Percentiles rank a stretch among this genome's conserved stretches.
These are phyloP conservation scores for Lordiphosa clarofinis DNA, from an alignment of 1,140 invertebrate species.

Conservation along the genomic window DNA sequence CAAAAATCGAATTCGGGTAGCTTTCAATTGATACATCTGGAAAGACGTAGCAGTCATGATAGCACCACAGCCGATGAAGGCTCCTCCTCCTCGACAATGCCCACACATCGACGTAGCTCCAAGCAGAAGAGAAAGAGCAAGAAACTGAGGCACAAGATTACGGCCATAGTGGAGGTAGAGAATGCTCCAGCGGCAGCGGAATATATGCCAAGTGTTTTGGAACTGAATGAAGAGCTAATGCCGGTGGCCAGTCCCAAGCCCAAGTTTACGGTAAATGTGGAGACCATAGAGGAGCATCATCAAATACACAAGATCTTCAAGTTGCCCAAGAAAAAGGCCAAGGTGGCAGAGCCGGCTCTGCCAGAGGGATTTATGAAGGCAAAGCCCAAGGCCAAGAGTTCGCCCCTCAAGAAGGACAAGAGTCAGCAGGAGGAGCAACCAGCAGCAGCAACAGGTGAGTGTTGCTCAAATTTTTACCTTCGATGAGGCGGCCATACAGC, in stretches of 20 bases:
- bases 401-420: constrained; percentile 45
- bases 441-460: constrained; percentile 27
- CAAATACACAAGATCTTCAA: constrained; percentile 72
- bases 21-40: constrained; percentile 67
- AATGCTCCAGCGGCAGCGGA: constrained; percentile 31
- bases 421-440: constrained; percentile 1
- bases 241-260: constrained; percentile 43
- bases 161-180: constrained; percentile 64
- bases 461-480: constrained; percentile 68
- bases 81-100: constrained; percentile 1
- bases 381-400: constrained; percentile 53
- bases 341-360: constrained; percentile 16
- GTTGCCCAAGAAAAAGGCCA: constrained; percentile 66
- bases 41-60: constrained; percentile 63
- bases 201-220: constrained; percentile 52
- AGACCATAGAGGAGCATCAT: constrained; percentile 70
- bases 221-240: constrained; percentile 40
- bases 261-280: constrained; percentile 67
- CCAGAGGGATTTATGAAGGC: constrained; percentile 69
- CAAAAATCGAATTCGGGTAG: constrained; percentile 69
- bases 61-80: constrained; percentile 52
- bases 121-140: constrained; percentile 56
- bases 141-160: constrained; percentile 69
- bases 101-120: constrained; percentile 17
- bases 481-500: constrained; percentile 47